Conservation (phyloP, 2,797 vertebrate species). For the Paratrypauchen microcephalus region DNA sequence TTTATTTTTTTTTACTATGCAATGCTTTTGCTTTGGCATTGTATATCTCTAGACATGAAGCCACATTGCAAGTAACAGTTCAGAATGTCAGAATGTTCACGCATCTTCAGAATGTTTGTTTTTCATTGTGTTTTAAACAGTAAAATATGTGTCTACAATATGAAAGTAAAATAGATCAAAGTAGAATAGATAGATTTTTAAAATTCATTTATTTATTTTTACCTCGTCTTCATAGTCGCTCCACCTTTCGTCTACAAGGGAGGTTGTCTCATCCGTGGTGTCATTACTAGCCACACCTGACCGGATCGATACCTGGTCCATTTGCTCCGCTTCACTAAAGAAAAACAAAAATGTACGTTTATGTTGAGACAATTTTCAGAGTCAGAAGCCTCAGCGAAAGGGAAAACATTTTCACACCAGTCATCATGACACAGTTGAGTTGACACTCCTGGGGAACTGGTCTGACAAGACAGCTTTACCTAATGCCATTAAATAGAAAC, state of each 20-base stretch:
- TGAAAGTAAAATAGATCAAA: too few relatives aligned
- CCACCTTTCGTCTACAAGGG: conserved; percentile 48
- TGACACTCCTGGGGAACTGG: conserved; percentile 53
- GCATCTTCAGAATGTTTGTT: too few relatives aligned
- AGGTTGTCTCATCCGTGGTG: conserved; percentile 54
- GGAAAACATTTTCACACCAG: not conserved
- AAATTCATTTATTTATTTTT: not conserved
- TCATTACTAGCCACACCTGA: conserved; percentile 60
- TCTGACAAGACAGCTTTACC: conserved; percentile 48
- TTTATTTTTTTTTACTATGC: too few relatives aligned
- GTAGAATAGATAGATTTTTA: too few relatives aligned
- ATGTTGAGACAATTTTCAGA: not conserved
- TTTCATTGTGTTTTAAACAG: too few relatives aligned
- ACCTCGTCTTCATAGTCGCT: conserved; percentile 67
- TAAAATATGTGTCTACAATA: too few relatives aligned
- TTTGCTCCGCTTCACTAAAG: conserved; percentile 42
- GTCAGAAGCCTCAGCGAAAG: not conserved
- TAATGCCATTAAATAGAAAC: conserved; percentile 9
- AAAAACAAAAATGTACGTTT: not conserved
- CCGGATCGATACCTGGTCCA: conserved; percentile 62
- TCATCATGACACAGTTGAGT: not conserved
- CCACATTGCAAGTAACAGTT: too few relatives aligned
- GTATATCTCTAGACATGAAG: too few relatives aligned
- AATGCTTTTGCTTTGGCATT: too few relatives aligned
- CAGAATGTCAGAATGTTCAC: too few relatives aligned